phyloP scores from a whole-genome alignment of 2,888 invertebrate species.

The Apomyelois bistriatella region DNA sequence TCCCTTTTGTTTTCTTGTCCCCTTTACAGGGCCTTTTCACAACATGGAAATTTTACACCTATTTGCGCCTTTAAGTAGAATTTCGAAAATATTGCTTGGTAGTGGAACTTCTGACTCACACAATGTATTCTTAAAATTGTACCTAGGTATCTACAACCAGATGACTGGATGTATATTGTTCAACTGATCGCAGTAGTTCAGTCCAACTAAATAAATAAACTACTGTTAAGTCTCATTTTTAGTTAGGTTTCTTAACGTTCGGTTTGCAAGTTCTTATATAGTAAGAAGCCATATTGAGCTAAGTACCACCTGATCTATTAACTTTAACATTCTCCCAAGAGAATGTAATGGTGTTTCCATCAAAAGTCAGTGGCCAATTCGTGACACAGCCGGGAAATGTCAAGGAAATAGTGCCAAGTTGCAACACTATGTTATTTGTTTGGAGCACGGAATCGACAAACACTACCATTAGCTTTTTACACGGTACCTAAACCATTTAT shows the following conservation, averaged over 20 bases:
- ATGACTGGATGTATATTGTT: no score
- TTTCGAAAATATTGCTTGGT: no score
- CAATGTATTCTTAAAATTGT: no score
- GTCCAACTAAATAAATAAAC: no score
- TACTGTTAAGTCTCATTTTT: no score
- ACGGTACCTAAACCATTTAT: background rate
- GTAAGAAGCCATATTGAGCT: no score
- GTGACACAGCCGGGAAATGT: slow-evolving; percentile 21
- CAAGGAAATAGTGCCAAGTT: slow-evolving; percentile 21
- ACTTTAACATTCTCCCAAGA: background rate
- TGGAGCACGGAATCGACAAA: slow-evolving; percentile 7
- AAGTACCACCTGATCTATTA: background rate
- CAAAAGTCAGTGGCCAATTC: slow-evolving; percentile 11
- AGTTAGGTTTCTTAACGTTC: no score
- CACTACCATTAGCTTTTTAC: slow-evolving; percentile 8
- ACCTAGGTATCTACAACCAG: no score
- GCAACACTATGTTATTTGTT: slow-evolving; percentile 13
- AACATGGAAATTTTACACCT: background rate
- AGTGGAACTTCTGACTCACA: no score
- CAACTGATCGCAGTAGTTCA: no score
- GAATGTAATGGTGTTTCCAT: slow-evolving; percentile 6
- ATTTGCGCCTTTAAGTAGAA: no score
- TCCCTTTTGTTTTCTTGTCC: background rate
- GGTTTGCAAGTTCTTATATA: no score
- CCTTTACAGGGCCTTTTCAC: background rate